phyloP scores from a whole-genome alignment of 2,888 invertebrate genomes.

The Adela reaumurella region DNA sequence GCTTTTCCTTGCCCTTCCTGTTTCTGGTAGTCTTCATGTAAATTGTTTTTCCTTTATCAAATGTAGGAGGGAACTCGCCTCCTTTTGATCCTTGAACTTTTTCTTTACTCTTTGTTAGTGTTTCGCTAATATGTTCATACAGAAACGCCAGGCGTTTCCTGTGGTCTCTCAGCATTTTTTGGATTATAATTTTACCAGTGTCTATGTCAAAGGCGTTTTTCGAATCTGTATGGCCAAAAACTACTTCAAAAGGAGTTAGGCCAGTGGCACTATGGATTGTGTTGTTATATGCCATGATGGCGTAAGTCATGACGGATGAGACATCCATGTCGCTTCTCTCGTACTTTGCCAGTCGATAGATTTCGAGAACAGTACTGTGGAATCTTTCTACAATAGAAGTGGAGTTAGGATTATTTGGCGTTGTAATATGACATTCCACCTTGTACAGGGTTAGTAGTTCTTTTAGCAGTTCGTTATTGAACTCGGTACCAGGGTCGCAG shows the following conservation, averaged over 20 bases:
- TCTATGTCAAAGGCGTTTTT: background rate
- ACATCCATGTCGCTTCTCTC: slow-evolving; percentile 1
- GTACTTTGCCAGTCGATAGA: slow-evolving; percentile 1
- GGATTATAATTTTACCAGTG: background rate
- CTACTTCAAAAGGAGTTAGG: slow-evolving; percentile 2
- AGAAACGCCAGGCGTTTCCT: background rate
- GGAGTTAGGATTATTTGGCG: background rate
- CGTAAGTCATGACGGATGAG: slow-evolving; percentile 1
- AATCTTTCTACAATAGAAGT: background rate
- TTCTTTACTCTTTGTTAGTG: background rate
- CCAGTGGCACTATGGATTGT: slow-evolving; percentile 1
- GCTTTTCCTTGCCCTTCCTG: background rate
- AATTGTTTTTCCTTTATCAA: background rate
- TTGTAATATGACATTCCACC: background rate
- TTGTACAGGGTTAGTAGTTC: background rate
- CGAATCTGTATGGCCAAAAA: slow-evolving; percentile 3
- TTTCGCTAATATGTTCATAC: background rate
- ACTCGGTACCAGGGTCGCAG: background rate
- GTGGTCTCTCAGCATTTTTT: background rate
- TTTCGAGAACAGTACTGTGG: background rate
- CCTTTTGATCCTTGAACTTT: background rate
- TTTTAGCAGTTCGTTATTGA: background rate
- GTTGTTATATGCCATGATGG: slow-evolving; percentile 3
- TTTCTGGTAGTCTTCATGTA: background rate
- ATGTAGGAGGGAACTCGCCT: background rate